Percentiles rank a stretch among this genome's conserved stretches.
phyloP scores from a whole-genome alignment of 1,140 invertebrate genomes.

The Halesus radiatus region DNA sequence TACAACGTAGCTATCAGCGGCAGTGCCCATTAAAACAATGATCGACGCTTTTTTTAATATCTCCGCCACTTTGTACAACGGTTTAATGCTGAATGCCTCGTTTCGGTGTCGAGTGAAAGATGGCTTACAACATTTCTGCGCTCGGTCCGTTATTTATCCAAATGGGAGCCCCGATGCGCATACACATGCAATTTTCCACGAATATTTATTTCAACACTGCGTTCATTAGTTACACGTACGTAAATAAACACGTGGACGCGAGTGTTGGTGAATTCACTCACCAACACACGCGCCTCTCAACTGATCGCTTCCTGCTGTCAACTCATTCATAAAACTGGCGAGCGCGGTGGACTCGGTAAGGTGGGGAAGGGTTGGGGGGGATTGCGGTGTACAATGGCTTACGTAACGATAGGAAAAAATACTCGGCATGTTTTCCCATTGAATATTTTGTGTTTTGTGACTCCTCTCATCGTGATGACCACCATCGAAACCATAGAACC shows the following conservation, averaged over 20 bases:
- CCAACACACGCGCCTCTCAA: constrained; percentile 45
- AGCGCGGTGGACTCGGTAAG: not conserved
- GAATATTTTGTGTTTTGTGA: not conserved
- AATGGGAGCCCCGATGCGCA: too few species aligned
- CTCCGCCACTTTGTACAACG: too few species aligned
- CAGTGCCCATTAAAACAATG: too few species aligned
- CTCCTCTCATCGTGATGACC: too few species aligned
- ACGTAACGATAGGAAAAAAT: constrained; percentile 15
- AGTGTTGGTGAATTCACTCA: constrained; percentile 1
- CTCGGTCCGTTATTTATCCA: too few species aligned
- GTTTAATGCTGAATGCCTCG: too few species aligned
- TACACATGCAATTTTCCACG: too few species aligned
- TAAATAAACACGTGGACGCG: constrained; percentile 34
- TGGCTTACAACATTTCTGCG: too few species aligned
- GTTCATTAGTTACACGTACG: constrained; percentile 33
- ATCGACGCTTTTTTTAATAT: too few species aligned
- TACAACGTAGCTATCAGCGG: too few species aligned
- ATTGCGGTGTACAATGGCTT: not conserved
- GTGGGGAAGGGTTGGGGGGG: constrained; percentile 10
- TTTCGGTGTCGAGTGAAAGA: too few species aligned
- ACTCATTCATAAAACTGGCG: constrained; percentile 56
- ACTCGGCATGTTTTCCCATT: not conserved
- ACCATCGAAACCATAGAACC: too few species aligned
- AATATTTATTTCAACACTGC: constrained; percentile 14
- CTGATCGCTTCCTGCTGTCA: constrained; percentile 57